Evolutionary conservation across 2,797 vertebrate genomes (phyloP).

Genomic region (Parauchenoglanis ngamensis): DNA sequence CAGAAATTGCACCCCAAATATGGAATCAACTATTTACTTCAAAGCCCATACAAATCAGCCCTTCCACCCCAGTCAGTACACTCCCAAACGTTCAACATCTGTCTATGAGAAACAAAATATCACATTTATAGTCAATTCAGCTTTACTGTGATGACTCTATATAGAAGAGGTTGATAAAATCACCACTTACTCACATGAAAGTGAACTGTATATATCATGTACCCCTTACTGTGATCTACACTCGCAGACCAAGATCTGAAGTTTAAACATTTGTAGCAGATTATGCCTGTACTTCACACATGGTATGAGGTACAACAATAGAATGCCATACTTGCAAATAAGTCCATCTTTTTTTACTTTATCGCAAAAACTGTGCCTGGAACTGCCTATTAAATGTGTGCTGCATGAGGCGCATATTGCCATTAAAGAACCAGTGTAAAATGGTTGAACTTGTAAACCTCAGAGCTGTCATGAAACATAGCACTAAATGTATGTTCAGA

Average conservation of each 20-base stretch:
- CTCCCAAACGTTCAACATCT: background rate
- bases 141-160: slow-evolving; percentile 14
- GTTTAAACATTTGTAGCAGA: background rate
- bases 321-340: background rate
- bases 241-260: background rate
- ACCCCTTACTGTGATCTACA: background rate
- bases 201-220: background rate
- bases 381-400: no score
- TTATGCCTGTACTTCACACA: background rate
- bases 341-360: background rate
- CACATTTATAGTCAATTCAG: slow-evolving; percentile 9
- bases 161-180: background rate
- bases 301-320: background rate
- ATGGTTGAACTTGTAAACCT: background rate
- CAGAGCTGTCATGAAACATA: background rate
- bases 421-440: background rate
- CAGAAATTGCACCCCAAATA: background rate
- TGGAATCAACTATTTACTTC: background rate
- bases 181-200: background rate
- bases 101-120: background rate
- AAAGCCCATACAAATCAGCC: background rate
- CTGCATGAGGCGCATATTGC: background rate
- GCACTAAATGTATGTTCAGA: background rate
- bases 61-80: background rate
- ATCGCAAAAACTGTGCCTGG: background rate